These are phyloP conservation scores for Prinia subflava DNA, from an alignment of 2,113 vertebrate species.

Conservation along the genomic window DNA sequence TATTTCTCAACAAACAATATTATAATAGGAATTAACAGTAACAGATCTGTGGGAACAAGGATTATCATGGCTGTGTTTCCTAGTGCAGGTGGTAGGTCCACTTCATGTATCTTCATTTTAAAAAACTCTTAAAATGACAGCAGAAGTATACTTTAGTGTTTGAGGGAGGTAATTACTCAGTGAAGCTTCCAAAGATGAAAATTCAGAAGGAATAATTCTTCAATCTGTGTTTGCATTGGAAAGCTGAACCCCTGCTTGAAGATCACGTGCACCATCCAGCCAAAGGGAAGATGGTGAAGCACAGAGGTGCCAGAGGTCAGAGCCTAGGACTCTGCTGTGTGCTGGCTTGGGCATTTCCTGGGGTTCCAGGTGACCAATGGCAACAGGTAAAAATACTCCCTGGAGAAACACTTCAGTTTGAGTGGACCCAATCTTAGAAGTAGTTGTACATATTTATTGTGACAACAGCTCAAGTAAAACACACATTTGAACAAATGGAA, in stretches of 20 bases:
- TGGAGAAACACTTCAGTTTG: background rate
- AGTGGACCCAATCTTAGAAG: background rate
- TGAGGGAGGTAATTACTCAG: background rate
- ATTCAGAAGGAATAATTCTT: background rate
- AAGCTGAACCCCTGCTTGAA: background rate
- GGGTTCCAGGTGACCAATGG: background rate
- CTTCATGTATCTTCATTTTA: background rate
- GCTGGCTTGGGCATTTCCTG: background rate
- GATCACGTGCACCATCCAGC: background rate
- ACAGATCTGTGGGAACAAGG: background rate
- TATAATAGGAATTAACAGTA: background rate
- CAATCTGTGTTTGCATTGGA: background rate
- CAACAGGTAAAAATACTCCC: background rate
- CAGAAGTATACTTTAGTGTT: background rate
- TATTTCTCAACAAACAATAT: background rate
- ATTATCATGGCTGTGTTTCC: background rate
- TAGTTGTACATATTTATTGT: background rate
- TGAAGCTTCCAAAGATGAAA: background rate
- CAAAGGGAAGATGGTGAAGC: background rate
- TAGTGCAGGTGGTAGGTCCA: background rate
- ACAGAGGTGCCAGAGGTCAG: background rate
- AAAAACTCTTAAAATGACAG: background rate
- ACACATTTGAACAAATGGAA: background rate
- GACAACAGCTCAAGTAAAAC: background rate
- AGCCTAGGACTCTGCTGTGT: background rate